These are phyloP conservation scores for Gymnoscopelus braueri DNA, from an alignment of 2,797 vertebrate species.

Conservation along the genomic window DNA sequence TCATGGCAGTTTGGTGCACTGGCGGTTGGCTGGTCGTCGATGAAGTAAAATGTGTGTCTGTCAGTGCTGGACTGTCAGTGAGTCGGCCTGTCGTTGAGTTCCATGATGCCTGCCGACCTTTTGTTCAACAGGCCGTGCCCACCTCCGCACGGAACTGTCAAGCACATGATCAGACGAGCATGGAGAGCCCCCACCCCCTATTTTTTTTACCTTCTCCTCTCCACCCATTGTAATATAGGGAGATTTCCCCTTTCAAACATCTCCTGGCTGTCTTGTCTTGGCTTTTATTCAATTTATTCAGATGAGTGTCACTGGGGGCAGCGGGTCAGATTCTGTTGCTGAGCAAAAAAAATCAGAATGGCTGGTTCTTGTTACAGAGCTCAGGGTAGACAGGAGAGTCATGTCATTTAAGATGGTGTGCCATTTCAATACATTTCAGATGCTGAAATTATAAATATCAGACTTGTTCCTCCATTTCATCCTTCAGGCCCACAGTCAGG, in stretches of 20 bases:
- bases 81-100: conserved; percentile 81
- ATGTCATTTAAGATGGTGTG: not conserved
- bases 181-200: conserved; percentile 64
- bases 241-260: conserved; percentile 65
- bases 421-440: conserved; percentile 6
- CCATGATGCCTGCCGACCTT: conserved; percentile 82
- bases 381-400: conserved; percentile 2
- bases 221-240: conserved; percentile 79
- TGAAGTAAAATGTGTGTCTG: conserved; percentile 68
- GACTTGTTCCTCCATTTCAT: not conserved
- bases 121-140: conserved; percentile 85
- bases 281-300: conserved; percentile 70
- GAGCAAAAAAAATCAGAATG: conserved; percentile 17
- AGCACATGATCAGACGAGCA: conserved; percentile 78
- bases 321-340: conserved; percentile 35
- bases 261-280: conserved; percentile 12
- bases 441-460: not conserved
- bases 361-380: conserved; percentile 9
- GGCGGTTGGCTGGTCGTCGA: conserved; percentile 78
- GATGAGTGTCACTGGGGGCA: conserved; percentile 53
- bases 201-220: conserved; percentile 15
- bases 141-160: conserved; percentile 84
- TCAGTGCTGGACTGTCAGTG: conserved; percentile 85
- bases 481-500: not conserved
- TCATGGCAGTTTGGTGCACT: conserved; percentile 67